A percentile compares a stretch with the other conserved stretches of the same genome.
phyloP scores from a whole-genome alignment of 1,140 invertebrate genomes.

The Popillia japonica region DNA sequence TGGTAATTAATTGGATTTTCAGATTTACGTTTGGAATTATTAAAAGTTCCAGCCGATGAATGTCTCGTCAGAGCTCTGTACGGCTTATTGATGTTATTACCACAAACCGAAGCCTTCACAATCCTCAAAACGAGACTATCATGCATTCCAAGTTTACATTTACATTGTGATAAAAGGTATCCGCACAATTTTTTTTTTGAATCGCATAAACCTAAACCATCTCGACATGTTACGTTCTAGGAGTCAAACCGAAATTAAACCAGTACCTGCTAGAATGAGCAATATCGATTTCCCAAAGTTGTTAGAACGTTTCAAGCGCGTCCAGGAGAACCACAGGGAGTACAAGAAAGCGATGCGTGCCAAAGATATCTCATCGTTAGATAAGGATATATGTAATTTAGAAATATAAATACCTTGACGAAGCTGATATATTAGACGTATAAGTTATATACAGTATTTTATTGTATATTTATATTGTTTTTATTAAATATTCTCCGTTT shows the following conservation, averaged over 20 bases:
- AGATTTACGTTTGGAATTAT: slow-evolving; percentile 92
- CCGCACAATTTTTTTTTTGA: no score
- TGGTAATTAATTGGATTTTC: no score
- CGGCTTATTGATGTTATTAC: slow-evolving; percentile 96
- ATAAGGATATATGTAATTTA: slow-evolving; percentile 27
- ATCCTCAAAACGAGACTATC: slow-evolving; percentile 86
- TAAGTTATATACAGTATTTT: background rate
- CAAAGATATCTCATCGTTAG: slow-evolving; percentile 48
- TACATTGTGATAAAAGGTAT: slow-evolving; percentile 59
- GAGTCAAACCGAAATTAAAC: slow-evolving; percentile 52
- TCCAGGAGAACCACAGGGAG: slow-evolving; percentile 72
- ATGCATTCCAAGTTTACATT: slow-evolving; percentile 79
- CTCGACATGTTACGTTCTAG: no score
- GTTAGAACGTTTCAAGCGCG: slow-evolving; percentile 69
- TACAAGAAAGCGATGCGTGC: slow-evolving; percentile 62
- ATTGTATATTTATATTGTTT: slow-evolving; percentile 1
- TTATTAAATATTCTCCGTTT: slow-evolving; percentile 29
- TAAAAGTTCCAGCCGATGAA: slow-evolving; percentile 81
- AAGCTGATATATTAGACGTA: background rate
- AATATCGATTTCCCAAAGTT: slow-evolving; percentile 71
- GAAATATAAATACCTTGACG: background rate
- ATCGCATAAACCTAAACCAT: no score
- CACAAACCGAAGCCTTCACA: slow-evolving; percentile 96
- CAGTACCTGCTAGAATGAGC: slow-evolving; percentile 51
- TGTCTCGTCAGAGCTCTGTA: slow-evolving; percentile 90